These are phyloP conservation scores for Drosophila siamana DNA, from an alignment of 2,888 invertebrate species.

Conservation along the genomic window DNA sequence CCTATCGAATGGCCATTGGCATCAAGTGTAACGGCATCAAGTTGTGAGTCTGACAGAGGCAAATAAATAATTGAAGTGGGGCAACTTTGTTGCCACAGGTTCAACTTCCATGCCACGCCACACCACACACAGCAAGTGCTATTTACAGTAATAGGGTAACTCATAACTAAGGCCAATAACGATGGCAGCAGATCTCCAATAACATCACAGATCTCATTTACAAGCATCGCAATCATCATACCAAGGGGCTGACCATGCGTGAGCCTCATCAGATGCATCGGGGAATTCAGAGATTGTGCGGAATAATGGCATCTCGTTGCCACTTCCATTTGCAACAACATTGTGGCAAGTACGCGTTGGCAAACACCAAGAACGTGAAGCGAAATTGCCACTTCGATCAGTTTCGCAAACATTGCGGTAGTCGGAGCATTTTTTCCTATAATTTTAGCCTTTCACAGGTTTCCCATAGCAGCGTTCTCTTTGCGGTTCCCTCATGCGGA, in stretches of 20 bases:
- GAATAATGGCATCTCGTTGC: slow-evolving; percentile 51
- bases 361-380: not conserved
- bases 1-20: slow-evolving; percentile 5
- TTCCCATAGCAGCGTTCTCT: slow-evolving; percentile 44
- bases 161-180: slow-evolving; percentile 24
- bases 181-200: slow-evolving; percentile 25
- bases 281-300: slow-evolving; percentile 28
- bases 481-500: slow-evolving; percentile 47
- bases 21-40: slow-evolving; percentile 15
- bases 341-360: not conserved
- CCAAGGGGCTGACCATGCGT: slow-evolving; percentile 49
- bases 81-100: slow-evolving; percentile 6
- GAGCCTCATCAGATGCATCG: slow-evolving; percentile 24
- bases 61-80: slow-evolving; percentile 9
- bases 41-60: slow-evolving; percentile 1
- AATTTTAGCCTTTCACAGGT: not conserved
- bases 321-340: slow-evolving; percentile 36
- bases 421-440: slow-evolving; percentile 15
- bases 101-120: not conserved
- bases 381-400: slow-evolving; percentile 58
- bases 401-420: slow-evolving; percentile 37
- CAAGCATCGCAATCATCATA: slow-evolving; percentile 37
- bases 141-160: slow-evolving; percentile 31
- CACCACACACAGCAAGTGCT: slow-evolving; percentile 21
- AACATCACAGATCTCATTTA: slow-evolving; percentile 44